Base-by-base conservation (phyloP, 2,888 invertebrate genomes). In the Dione juno region DNA sequence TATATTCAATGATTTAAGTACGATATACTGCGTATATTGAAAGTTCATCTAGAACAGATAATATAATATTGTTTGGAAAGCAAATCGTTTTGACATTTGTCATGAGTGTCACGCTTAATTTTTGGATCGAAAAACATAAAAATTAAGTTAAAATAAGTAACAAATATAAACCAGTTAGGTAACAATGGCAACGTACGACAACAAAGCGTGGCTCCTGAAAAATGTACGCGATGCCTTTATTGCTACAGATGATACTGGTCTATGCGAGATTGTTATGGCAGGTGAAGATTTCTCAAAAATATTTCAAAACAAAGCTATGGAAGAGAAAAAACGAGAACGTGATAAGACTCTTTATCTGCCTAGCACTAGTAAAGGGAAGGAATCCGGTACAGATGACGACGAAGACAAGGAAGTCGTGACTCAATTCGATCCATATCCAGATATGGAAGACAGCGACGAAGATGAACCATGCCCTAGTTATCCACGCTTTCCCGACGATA, bases 151-250 rank as follows among this genome's bases (percentile, higher is more conserved):
- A 45, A 69, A 61, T 64, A 65, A 67, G 40, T 48, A 66, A 67
- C 35, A 58, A 71, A 66, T 43, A 21, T 53, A 69, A 66, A 70
- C 54, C 40, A 66, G 50, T 59, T 59, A 63, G 19, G 10, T 37
- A 65, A 64, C 63, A 52, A 99, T 99, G 99, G 98, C 98, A 77
- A 95, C 98, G 76, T 98, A 98, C 88, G 98, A 99, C 88, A 98
- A 99, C 89, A 96, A 96, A 88, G 96, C 97, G 80, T 99, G 98
- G 97, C 94, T 99, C 61, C 94, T 99, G 66, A 97, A 98, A 72
- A 98, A 98, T 88, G 97, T 99, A 77, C 94, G 98, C 70, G 98
- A 98, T 88, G 98, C 98, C 11, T 99, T 98, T 89, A 97, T 99
- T 83, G 97, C 98, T 35, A 97, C 98, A 28, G 99, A 99, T 92